Evolutionary conservation across 2,797 vertebrate genomes (phyloP), one percentile per base, ranked within the genome.

Genomic region (Crenichthys baileyi): DNA sequence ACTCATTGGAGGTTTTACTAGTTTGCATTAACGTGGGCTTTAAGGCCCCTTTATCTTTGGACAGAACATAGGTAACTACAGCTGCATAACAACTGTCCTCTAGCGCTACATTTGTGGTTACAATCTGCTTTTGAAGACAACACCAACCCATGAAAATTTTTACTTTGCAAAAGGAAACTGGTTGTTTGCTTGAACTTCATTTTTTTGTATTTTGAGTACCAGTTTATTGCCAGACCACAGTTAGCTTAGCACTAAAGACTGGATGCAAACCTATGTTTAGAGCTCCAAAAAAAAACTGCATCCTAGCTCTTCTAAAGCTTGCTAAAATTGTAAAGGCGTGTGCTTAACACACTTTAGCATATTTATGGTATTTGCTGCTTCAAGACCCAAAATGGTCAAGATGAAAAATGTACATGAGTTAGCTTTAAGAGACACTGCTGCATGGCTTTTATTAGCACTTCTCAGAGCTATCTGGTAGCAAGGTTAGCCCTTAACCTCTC

Each of bases 1-100:
- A 26, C 41, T 70, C 67, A 48, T 16, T 18, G 24, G 67, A 70
- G 67, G 67, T 48, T 70, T 48, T 70, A 70, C 44, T 70, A 44
- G 67, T 26, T 70, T 46, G 24, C 67, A 48, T 70, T 48, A 70
- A 48, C 13, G 1, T 41, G 36, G 65, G 39, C 20, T 41, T 12
- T 1, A 3, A 24, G 5, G 18, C 63, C 20, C 9, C 36, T 67
- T 67, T n/a, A 44, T 44, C 39, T 68, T 68, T 68, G 67, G 67
- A 46, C 41, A n/a, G 24, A 70, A 46, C 11, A 24, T 44, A 67
- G 41, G 31, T 67, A 11, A n/a, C 41, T 8, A 16, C 24, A 46
- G 39, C 67, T 70, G 26, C 24, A 46, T 24, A 67, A 24, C 2
- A n/a, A n/a, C 24, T n/a, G 9, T 8, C 22, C 44, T 13, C 4